phyloP scores from a whole-genome alignment of 2,797 vertebrate genomes.

The Aulostomus chinensis region DNA sequence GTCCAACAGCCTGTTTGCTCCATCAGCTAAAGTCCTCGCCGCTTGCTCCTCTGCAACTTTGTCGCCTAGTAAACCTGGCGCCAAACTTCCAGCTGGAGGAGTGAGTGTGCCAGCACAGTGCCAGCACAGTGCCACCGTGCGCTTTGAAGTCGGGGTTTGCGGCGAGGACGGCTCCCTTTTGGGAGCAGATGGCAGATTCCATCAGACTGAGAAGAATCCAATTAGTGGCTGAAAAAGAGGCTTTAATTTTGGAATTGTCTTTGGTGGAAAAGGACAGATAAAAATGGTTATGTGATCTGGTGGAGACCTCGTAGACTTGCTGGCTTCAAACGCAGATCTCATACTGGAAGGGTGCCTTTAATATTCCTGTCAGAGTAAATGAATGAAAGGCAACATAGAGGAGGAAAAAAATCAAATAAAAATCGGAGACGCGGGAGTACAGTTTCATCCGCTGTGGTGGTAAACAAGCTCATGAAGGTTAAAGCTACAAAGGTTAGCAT shows the following conservation, averaged over 20 bases:
- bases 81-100: neutral
- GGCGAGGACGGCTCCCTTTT: constrained; percentile 17
- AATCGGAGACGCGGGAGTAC: too few relatives aligned
- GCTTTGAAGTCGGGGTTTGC: constrained; percentile 47
- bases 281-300: constrained; percentile 16
- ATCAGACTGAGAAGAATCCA: constrained; percentile 49
- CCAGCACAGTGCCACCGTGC: constrained; percentile 2
- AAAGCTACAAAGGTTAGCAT: too few relatives aligned
- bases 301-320: constrained; percentile 19
- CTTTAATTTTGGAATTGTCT: constrained; percentile 28
- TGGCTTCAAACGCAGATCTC: neutral
- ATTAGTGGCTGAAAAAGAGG: constrained; percentile 43
- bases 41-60: constrained; percentile 4
- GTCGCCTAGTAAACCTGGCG: constrained; percentile 8
- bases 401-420: too few relatives aligned
- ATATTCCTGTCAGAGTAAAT: too few relatives aligned
- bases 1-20: constrained; percentile 23
- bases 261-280: constrained; percentile 16
- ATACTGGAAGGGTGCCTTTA: too few relatives aligned
- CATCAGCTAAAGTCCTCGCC: constrained; percentile 45
- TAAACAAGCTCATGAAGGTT: too few relatives aligned
- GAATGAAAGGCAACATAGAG: too few relatives aligned
- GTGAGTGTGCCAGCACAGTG: constrained; percentile 4
- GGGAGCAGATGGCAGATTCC: constrained; percentile 32
- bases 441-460: too few relatives aligned